phyloP scores from a whole-genome alignment of 1,140 invertebrate genomes.

The Drosophila pseudoobscura region DNA sequence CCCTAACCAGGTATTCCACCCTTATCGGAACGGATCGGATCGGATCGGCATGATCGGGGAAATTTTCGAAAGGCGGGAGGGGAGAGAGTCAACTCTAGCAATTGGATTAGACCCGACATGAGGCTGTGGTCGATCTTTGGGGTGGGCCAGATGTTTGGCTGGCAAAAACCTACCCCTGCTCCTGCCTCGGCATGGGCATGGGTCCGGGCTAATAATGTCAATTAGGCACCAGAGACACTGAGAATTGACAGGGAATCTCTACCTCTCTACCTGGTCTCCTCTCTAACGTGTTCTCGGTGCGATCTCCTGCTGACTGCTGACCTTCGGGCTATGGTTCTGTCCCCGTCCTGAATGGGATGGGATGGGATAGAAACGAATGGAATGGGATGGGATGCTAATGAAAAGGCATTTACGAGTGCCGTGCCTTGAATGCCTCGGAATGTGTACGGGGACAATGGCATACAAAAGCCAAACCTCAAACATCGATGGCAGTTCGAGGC shows the following conservation, averaged over 20 bases:
- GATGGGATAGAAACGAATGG: slow-evolving; percentile 60
- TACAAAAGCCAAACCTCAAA: slow-evolving; percentile 74
- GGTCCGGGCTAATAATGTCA: slow-evolving; percentile 63
- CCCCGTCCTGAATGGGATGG: background rate
- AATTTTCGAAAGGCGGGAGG: slow-evolving; percentile 7
- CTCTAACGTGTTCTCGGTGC: background rate
- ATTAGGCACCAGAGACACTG: slow-evolving; percentile 47
- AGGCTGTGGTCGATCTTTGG: slow-evolving; percentile 30
- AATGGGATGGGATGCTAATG: slow-evolving; percentile 51
- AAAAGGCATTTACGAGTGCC: slow-evolving; percentile 42
- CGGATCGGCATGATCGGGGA: slow-evolving; percentile 27
- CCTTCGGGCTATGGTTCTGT: slow-evolving; percentile 35
- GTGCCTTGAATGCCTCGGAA: background rate
- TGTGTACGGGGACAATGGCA: background rate
- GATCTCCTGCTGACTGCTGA: slow-evolving; percentile 57
- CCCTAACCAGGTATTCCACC: too few relatives aligned
- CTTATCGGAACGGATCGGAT: too few relatives aligned
- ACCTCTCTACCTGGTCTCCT: slow-evolving; percentile 42
- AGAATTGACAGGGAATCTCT: slow-evolving; percentile 44
- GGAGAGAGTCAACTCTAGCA: slow-evolving; percentile 34
- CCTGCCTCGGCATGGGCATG: background rate
- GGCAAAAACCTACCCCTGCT: slow-evolving; percentile 18
- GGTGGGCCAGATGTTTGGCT: slow-evolving; percentile 21
- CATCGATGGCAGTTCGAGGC: slow-evolving; percentile 20
- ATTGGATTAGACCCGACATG: slow-evolving; percentile 66